Evolutionary conservation across 2,888 invertebrate species (phyloP).

Genomic region (Phania funesta): DNA sequence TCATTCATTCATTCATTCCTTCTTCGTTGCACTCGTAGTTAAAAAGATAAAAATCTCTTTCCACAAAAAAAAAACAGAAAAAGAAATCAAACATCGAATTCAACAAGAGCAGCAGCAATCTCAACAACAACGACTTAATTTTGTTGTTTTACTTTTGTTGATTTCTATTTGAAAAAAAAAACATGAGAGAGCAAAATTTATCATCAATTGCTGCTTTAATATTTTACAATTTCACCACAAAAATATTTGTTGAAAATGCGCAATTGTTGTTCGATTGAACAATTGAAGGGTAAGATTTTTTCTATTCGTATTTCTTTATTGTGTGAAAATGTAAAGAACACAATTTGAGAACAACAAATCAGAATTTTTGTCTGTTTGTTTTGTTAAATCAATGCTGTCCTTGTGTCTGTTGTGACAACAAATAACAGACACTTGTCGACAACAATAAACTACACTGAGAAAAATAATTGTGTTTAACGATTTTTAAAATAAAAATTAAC

Average conservation of each 20-base stretch:
- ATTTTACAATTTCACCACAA: slow-evolving; percentile 22
- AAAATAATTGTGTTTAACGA: not conserved
- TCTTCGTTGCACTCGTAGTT: slow-evolving; percentile 11
- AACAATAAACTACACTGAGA: not conserved
- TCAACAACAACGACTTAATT: slow-evolving; percentile 5
- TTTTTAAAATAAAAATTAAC: too few species aligned
- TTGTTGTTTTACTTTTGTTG: not conserved
- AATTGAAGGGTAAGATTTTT: slow-evolving; percentile 13
- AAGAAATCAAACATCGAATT: not conserved
- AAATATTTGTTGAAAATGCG: slow-evolving; percentile 44
- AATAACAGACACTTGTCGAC: slow-evolving; percentile 24
- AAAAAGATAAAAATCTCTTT: slow-evolving; percentile 44
- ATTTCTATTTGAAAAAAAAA: not conserved
- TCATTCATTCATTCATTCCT: not conserved
- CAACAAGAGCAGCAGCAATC: not conserved
- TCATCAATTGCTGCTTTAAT: slow-evolving; percentile 39
- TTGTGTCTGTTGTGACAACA: slow-evolving; percentile 13
- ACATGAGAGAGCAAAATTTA: slow-evolving; percentile 29
- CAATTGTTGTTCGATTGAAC: slow-evolving; percentile 36
- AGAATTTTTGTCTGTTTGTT: slow-evolving; percentile 27
- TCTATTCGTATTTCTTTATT: not conserved
- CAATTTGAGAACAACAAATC: slow-evolving; percentile 1
- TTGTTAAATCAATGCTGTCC: slow-evolving; percentile 38
- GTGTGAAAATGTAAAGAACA: not conserved
- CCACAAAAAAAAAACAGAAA: not conserved